phyloP scores from a whole-genome alignment of 37 sponge, comb jelly and placozoan species.

The Tethya wilhelma region DNA sequence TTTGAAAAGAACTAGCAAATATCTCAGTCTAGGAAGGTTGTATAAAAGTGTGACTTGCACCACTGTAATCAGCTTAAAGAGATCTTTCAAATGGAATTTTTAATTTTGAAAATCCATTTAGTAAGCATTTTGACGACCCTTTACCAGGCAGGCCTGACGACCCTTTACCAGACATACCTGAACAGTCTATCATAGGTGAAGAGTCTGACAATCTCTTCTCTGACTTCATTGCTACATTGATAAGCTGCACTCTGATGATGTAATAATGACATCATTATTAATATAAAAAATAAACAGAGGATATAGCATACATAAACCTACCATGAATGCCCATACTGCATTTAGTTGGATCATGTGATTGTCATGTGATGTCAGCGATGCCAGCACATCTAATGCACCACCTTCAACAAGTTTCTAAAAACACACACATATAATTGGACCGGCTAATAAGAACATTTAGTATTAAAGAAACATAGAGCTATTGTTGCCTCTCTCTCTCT shows the following conservation, averaged over 20 bases:
- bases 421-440: background rate
- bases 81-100: too few relatives aligned
- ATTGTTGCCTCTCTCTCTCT: constrained; percentile 12
- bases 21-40: too few relatives aligned
- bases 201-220: background rate
- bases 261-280: background rate
- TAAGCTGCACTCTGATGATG: constrained; percentile 40
- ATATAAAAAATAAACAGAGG: background rate
- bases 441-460: background rate
- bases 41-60: too few relatives aligned
- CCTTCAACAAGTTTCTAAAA: constrained; percentile 37
- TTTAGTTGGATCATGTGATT: constrained; percentile 42
- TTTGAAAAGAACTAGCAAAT: too few relatives aligned
- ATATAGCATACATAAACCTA: background rate
- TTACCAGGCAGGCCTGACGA: too few relatives aligned
- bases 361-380: constrained; percentile 9
- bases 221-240: background rate
- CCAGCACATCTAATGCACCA: constrained; percentile 16
- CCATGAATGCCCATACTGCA: constrained; percentile 62
- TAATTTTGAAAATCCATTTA: too few relatives aligned
- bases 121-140: too few relatives aligned
- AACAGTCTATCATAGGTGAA: background rate
- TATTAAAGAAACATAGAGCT: too few relatives aligned
- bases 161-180: background rate
- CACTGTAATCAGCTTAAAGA: too few relatives aligned